Conservation (phyloP, 1,140 invertebrate genomes). For the Zaprionus davidi region DNA sequence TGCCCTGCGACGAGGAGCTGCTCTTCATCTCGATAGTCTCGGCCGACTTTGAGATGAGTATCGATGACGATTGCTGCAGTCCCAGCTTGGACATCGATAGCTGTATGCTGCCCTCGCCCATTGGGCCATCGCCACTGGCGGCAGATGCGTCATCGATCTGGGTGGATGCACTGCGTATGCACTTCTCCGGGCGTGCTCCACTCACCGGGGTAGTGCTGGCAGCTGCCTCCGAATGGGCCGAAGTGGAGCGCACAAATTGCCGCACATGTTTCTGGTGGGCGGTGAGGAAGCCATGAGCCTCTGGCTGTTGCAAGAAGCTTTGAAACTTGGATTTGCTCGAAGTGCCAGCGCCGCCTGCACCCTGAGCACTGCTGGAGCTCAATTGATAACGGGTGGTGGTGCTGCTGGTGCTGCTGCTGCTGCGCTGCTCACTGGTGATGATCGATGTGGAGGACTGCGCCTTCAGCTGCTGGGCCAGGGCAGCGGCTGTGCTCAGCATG, state of each 20-base stretch:
- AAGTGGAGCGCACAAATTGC: constrained; percentile 83
- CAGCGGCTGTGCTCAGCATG: constrained; percentile 44
- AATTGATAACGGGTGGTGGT: constrained; percentile 58
- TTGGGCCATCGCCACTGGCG: constrained; percentile 19
- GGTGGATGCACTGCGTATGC: constrained; percentile 81
- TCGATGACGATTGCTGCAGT: constrained; percentile 80
- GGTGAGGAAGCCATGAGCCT: constrained; percentile 71
- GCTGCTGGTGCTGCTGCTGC: constrained; percentile 58
- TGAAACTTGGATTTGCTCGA: constrained; percentile 72
- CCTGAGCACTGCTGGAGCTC: constrained; percentile 30
- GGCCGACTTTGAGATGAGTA: constrained; percentile 83
- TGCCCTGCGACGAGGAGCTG: constrained; percentile 61
- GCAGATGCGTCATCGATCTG: constrained; percentile 76
- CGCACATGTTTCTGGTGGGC: constrained; percentile 84
- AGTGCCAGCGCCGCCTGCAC: constrained; percentile 14
- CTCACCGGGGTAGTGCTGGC: constrained; percentile 49
- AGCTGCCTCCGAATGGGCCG: constrained; percentile 81
- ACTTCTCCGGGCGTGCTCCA: constrained; percentile 67
- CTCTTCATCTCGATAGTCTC: constrained; percentile 83
- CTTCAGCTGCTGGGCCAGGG: constrained; percentile 73
- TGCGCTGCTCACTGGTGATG: constrained; percentile 72
- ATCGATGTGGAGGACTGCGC: constrained; percentile 82
- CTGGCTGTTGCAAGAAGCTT: constrained; percentile 82
- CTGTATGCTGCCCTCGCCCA: constrained; percentile 52
- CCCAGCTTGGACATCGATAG: constrained; percentile 76